phyloP scores from a whole-genome alignment of 2,797 vertebrate genomes.

The Rhinoraja longicauda region DNA sequence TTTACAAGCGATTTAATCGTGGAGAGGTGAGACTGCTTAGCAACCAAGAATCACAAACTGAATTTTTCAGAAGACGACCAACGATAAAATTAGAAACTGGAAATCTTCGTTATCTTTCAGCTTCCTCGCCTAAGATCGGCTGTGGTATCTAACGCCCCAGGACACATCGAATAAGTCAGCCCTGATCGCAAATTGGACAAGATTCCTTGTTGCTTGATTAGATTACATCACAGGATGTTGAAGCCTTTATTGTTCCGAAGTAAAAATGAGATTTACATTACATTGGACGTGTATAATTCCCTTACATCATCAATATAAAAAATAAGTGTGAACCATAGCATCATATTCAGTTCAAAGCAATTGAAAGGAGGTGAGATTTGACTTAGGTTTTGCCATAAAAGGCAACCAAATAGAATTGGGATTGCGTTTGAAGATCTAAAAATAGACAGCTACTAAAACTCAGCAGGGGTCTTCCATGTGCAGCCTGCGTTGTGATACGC shows the following conservation, averaged over 20 bases:
- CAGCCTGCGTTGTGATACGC: slow-evolving; percentile 31
- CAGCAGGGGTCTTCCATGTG: slow-evolving; percentile 36
- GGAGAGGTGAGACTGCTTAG: neutral
- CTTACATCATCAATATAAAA: neutral
- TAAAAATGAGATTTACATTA: neutral
- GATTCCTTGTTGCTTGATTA: neutral
- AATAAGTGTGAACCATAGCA: neutral
- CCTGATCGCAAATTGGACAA: neutral
- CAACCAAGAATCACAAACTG: neutral
- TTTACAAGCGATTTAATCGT: neutral
- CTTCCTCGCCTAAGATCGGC: neutral
- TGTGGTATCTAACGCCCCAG: neutral
- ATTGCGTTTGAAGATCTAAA: slow-evolving; percentile 22
- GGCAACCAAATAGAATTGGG: neutral
- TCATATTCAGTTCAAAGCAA: neutral
- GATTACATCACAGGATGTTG: neutral
- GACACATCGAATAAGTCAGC: neutral
- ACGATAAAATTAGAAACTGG: neutral
- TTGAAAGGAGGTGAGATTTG: slow-evolving; percentile 5
- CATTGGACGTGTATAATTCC: neutral
- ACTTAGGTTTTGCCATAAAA: neutral
- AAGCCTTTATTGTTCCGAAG: neutral
- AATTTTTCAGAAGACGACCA: neutral
- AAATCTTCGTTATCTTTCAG: neutral
- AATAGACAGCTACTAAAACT: slow-evolving; percentile 34